Base-by-base conservation (phyloP, 2,797 vertebrate species). In the Staurois parvus region DNA sequence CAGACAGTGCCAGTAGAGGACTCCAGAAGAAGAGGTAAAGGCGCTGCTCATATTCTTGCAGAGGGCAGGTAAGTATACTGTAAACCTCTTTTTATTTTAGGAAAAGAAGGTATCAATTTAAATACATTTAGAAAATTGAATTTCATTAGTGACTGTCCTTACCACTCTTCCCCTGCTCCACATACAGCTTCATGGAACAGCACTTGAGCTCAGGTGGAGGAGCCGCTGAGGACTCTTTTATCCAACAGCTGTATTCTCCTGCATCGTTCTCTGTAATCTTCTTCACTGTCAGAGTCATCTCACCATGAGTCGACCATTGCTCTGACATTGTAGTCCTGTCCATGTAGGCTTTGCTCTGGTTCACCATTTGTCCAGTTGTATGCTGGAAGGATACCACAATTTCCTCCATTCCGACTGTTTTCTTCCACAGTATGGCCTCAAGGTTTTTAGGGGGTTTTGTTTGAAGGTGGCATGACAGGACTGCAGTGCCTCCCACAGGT, bases 221-320 rank as follows among this genome's bases (percentile, higher is more conserved):
- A 29, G 40, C 17, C 19, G 4, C n/a, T 19, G 13, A 15, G 5
- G 42, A 17, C 15, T 3, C 6, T 28, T 30, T 28, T 3, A 69
- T 52, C 62, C 81, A 83, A 15, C 81, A 83, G 21, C 40, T 28
- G 29, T 83, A 83, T 40, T 83, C 62, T 52, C 81, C 81, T 3
- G 62, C 73, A 59, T 83, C 72, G 9, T 26, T 17, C 7, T n/a
- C 0, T 4, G 28, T 56, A 24, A 83, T n/a, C 24, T 26, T 67
- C 0, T 15, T 0, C 74, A 76, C 2, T 19, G 21, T 19, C 15
- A 83, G 64, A 24, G 28, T 52, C 12, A 40, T 29, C 19, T 76
- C 30, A 8, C 13, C 26, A 30, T 42, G 8, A 24, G 32, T 32
- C 19, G 29, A 12, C 72, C 81, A 67, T 11, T 73, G 13, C 1